Evolutionary conservation across 2,797 vertebrate genomes (phyloP).

Genomic region (Poeciliopsis presidionis): DNA sequence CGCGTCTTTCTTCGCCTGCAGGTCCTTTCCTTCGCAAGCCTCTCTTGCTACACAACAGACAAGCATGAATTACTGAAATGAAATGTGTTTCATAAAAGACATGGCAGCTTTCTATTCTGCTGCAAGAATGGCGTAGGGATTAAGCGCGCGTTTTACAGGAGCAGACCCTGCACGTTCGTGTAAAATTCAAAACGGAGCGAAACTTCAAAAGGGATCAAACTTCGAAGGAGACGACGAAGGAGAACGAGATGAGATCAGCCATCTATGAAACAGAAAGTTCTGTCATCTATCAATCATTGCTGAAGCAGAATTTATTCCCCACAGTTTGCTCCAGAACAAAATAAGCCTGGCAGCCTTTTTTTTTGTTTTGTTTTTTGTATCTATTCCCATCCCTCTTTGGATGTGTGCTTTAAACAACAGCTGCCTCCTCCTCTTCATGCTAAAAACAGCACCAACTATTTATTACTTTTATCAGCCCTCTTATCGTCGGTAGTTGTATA

Average conservation of each 20-base stretch:
- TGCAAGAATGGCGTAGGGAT: not conserved
- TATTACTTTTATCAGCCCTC: conserved; percentile 15
- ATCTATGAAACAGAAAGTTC: conserved; percentile 3
- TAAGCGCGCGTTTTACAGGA: not conserved
- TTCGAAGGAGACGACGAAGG: not conserved
- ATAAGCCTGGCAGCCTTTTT: conserved; percentile 14
- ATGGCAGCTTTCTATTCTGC: not conserved
- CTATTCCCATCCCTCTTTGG: conserved; percentile 4
- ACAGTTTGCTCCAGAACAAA: conserved; percentile 19
- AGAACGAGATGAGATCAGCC: not conserved
- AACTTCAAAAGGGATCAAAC: not conserved
- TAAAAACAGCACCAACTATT: conserved; percentile 19
- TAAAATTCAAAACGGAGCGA: not conserved
- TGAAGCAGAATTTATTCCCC: conserved; percentile 10
- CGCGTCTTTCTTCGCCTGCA: not conserved
- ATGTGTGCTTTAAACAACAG: conserved; percentile 29
- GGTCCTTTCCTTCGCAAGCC: not conserved
- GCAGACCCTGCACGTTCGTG: conserved; percentile 2
- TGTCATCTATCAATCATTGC: conserved; percentile 2
- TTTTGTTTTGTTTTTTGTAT: not conserved
- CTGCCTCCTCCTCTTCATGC: conserved; percentile 37
- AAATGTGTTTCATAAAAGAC: not conserved
- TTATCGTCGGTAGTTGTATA: conserved; percentile 11
- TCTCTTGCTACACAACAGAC: not conserved
- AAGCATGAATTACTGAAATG: not conserved